Evolutionary conservation across 2,797 vertebrate species (phyloP).

Genomic region (Spinibarbus caldwelli): DNA sequence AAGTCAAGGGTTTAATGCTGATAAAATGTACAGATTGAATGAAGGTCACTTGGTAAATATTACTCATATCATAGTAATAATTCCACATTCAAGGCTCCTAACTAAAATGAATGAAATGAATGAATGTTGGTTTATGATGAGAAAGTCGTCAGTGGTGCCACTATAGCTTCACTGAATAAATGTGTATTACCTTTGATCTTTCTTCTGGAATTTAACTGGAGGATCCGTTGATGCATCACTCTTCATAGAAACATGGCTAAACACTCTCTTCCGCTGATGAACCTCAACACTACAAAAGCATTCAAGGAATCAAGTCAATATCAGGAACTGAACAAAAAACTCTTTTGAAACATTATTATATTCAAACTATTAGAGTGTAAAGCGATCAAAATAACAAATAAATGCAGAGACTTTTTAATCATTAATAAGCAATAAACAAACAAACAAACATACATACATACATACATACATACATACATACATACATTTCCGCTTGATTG

Average conservation of each 20-base stretch:
- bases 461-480: too few relatives aligned
- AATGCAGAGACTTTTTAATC: too few relatives aligned
- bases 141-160: not conserved
- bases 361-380: not conserved
- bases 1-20: not conserved
- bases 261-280: conserved; percentile 6
- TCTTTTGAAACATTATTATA: not conserved
- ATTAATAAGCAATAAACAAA: too few relatives aligned
- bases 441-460: too few relatives aligned
- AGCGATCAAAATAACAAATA: not conserved
- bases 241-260: conserved; percentile 35
- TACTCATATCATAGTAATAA: not conserved
- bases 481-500: conserved; percentile 2
- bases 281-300: conserved; percentile 17
- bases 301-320: not conserved
- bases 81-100: not conserved
- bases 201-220: conserved; percentile 24
- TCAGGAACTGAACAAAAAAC: not conserved
- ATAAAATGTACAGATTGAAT: not conserved
- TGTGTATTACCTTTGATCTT: conserved; percentile 23
- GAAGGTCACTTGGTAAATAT: not conserved
- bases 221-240: conserved; percentile 28
- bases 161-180: not conserved
- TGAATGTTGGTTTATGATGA: not conserved
- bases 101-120: not conserved